Conservation (phyloP, 2,113 vertebrate genomes). For the Ceyx margarethae region DNA sequence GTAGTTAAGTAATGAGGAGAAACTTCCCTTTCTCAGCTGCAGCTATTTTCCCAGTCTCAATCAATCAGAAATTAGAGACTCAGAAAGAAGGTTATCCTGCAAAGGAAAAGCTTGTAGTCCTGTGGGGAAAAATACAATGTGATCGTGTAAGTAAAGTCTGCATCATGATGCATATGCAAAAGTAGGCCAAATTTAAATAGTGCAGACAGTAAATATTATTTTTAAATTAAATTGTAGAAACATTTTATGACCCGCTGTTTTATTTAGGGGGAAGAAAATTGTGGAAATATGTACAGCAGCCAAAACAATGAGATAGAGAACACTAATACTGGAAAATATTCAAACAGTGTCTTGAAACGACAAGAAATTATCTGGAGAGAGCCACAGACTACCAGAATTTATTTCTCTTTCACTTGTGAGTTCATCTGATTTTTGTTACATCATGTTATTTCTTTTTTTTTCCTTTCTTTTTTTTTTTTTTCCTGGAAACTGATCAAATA, state of each 20-base stretch:
- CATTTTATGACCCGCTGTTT: slow-evolving; percentile 49
- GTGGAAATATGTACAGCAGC: slow-evolving; percentile 26
- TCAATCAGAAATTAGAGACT: not conserved
- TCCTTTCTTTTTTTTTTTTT: not conserved
- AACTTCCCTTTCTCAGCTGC: slow-evolving; percentile 17
- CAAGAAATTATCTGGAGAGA: slow-evolving; percentile 39
- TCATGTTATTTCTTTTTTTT: not conserved
- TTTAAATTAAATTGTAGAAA: slow-evolving; percentile 39
- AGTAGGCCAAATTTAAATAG: not conserved
- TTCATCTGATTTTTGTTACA: not conserved
- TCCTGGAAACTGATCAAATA: slow-evolving; percentile 13
- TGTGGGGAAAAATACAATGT: not conserved
- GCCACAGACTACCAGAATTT: slow-evolving; percentile 24
- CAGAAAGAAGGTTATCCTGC: not conserved
- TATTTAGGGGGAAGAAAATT: slow-evolving; percentile 3
- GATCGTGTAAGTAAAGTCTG: not conserved
- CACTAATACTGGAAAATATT: slow-evolving; percentile 32
- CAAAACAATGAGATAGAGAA: slow-evolving; percentile 46
- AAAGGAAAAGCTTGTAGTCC: not conserved
- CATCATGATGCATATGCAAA: not conserved
- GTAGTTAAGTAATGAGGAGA: not conserved
- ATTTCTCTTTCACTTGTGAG: not conserved
- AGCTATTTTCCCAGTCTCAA: slow-evolving; percentile 28
- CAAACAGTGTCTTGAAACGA: not conserved
- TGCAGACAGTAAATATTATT: slow-evolving; percentile 56